phyloP scores from a whole-genome alignment of 2,888 invertebrate genomes.

The Drosophila incognita region DNA sequence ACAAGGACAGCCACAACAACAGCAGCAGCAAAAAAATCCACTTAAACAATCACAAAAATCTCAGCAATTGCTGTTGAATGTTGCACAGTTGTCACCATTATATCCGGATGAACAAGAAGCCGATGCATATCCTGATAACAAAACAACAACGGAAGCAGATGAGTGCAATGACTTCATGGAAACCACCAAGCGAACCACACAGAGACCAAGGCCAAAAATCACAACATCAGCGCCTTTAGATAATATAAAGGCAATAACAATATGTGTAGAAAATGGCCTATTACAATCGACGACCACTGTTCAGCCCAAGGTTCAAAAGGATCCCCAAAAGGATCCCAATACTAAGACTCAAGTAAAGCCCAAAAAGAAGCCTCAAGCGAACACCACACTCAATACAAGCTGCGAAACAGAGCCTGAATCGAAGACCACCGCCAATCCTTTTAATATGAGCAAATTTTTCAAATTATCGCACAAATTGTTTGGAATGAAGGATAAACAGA shows the following conservation, averaged over 20 bases:
- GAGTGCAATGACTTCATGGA: not conserved
- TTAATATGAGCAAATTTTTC: not conserved
- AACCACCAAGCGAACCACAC: not conserved
- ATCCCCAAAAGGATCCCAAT: not conserved
- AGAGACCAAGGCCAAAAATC: not conserved
- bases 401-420: not conserved
- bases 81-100: slow-evolving; percentile 7
- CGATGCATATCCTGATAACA: not conserved
- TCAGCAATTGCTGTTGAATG: not conserved
- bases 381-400: not conserved
- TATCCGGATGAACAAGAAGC: slow-evolving; percentile 3
- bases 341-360: not conserved
- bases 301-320: not conserved
- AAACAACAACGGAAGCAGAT: not conserved
- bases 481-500: not conserved
- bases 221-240: slow-evolving; percentile 6
- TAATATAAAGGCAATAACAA: not conserved
- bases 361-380: too few relatives aligned
- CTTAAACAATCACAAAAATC: not conserved
- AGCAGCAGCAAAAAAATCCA: slow-evolving; percentile 5
- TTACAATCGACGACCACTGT: not conserved
- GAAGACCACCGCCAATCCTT: not conserved
- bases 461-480: not conserved
- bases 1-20: slow-evolving; percentile 15
- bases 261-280: not conserved